These are phyloP conservation scores for Autographa pulchrina DNA, from an alignment of 2,888 invertebrate genomes.

Conservation along the genomic window DNA sequence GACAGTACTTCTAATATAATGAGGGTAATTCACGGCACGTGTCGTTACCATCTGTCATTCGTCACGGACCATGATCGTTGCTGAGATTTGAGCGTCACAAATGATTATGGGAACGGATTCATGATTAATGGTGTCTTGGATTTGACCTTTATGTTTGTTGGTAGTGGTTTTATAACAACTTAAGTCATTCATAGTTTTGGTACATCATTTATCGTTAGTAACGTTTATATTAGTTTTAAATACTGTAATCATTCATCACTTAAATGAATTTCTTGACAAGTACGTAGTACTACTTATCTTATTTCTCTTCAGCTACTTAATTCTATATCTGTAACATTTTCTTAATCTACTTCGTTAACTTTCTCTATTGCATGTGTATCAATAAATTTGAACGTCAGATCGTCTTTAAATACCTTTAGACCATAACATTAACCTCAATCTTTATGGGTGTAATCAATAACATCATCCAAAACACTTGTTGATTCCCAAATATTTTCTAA, in stretches of 20 bases:
- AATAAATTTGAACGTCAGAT: neutral
- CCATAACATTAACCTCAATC: neutral
- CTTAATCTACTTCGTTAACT: neutral
- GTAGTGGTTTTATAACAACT: neutral
- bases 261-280: too few species aligned
- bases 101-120: slow-evolving; percentile 1
- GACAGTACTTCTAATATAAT: slow-evolving; percentile 34
- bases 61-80: slow-evolving; percentile 28
- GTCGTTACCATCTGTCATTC: slow-evolving; percentile 39
- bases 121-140: neutral
- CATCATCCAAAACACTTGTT: neutral
- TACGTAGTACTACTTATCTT: neutral
- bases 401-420: neutral
- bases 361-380: neutral
- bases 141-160: neutral
- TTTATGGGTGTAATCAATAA: neutral
- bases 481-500: slow-evolving; percentile 1
- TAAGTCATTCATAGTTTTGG: neutral
- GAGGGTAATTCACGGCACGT: slow-evolving; percentile 33
- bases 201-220: neutral
- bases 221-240: too few species aligned
- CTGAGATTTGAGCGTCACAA: neutral
- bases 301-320: neutral
- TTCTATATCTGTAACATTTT: neutral
- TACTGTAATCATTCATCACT: too few species aligned